Evolutionary conservation across 2,113 vertebrate genomes (phyloP), one percentile per base, ranked within the genome.

Genomic region (Ovibos moschatus): DNA sequence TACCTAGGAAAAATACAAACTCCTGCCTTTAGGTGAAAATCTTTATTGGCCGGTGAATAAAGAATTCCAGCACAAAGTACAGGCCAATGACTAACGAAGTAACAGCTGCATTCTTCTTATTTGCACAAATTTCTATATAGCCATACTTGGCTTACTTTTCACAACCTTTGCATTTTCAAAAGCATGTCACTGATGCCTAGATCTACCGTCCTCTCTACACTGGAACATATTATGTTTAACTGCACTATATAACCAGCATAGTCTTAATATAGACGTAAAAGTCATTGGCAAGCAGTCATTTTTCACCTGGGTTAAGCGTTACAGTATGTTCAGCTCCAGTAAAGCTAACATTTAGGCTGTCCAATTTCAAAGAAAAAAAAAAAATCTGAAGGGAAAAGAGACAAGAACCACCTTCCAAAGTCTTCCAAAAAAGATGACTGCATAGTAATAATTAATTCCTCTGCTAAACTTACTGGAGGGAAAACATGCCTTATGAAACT

Each of bases 231-330:
- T 93, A 60, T 85, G 64, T 95, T 91, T 93, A 97, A 93, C 71
- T 2, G 7, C 45, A 89, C 84, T 93, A 9, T 67, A 9, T 40
- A 91, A 87, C 57, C 82, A 96, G 88, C 86, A n/a, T 3, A 12
- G 62, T 89, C 95, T 95, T 97, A 93, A 98, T 82, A 96, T 30
- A 97, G 92, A 97, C 5, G 30, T 91, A 93, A 95, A 97, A 95
- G 96, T 96, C 97, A 95, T 15, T 79, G 96, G 95, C 86, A 95
- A 96, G 74, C 67, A 91, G 36, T 95, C 64, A 57, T 82, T 96
- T 97, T 96, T 98, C 94, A 98, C 94, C 97, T 97, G 79, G 81
- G 88, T 64, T 97, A 96, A 97, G 93, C 85, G 81, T 79, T 87
- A 83, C 84, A 79, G 95, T 82, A 27, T 97, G 89, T 89, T 98